These are phyloP conservation scores for Eubasilissa regina DNA, from an alignment of 1,140 invertebrate species.

Conservation along the genomic window DNA sequence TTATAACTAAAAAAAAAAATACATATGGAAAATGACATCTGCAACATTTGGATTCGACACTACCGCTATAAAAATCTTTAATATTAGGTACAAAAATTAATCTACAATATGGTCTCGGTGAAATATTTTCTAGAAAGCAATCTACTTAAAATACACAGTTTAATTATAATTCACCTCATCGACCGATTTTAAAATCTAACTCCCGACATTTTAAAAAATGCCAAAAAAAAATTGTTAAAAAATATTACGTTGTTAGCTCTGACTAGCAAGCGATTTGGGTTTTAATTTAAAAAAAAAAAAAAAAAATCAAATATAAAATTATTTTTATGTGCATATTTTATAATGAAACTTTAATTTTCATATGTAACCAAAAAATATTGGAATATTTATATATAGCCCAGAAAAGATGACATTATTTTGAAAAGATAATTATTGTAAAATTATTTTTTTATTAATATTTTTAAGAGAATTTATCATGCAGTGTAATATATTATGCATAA, in stretches of 20 bases:
- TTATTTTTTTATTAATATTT: too few species aligned
- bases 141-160: background rate
- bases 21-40: background rate
- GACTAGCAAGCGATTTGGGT: slow-evolving; percentile 20
- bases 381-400: too few species aligned
- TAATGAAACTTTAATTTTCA: too few species aligned
- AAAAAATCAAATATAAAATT: too few species aligned
- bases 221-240: slow-evolving; percentile 6
- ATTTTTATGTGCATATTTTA: too few species aligned
- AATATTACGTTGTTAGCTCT: slow-evolving; percentile 34
- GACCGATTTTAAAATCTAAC: slow-evolving; percentile 8
- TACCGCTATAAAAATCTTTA: background rate
- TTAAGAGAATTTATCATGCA: too few species aligned
- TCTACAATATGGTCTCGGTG: slow-evolving; percentile 12
- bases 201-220: background rate
- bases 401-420: too few species aligned
- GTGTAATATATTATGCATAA: too few species aligned
- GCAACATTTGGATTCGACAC: background rate
- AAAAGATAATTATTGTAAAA: too few species aligned
- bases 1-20: background rate
- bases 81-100: slow-evolving; percentile 33
- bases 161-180: slow-evolving; percentile 2
- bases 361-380: too few species aligned
- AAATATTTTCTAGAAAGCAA: slow-evolving; percentile 6
- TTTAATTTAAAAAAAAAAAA: too few species aligned